A percentile compares a stretch with the other conserved stretches of the same genome.
phyloP scores from a whole-genome alignment of 2,113 vertebrate genomes.

The Macroglossus sobrinus region DNA sequence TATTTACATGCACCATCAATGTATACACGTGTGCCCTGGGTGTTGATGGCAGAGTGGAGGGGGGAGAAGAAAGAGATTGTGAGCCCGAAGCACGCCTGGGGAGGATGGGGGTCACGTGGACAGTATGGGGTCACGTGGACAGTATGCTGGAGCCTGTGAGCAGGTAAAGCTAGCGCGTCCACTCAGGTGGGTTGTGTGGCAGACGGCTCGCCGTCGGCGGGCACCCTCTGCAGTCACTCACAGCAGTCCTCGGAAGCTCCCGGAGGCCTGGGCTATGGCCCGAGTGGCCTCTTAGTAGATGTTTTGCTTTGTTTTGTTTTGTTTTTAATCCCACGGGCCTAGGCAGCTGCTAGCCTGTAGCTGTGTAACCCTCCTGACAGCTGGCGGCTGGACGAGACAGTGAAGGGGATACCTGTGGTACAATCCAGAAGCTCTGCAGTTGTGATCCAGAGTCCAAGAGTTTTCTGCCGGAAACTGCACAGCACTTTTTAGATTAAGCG shows the following conservation, averaged over 20 bases:
- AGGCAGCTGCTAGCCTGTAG: not conserved
- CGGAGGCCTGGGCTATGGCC: not conserved
- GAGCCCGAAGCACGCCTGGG: not conserved
- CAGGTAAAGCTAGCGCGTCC: not conserved
- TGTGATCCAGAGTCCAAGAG: not conserved
- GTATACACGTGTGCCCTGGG: not conserved
- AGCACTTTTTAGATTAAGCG: not conserved
- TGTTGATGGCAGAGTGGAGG: not conserved
- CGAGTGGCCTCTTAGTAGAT: not conserved
- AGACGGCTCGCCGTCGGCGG: not conserved
- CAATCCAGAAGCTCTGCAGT: not conserved
- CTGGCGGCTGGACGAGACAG: not conserved
- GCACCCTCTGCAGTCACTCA: not conserved
- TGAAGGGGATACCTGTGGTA: not conserved
- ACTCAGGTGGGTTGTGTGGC: not conserved
- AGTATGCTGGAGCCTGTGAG: not conserved
- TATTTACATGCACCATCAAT: not conserved
- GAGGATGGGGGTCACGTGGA: not conserved
- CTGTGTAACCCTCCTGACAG: not conserved
- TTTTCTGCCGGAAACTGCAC: not conserved
- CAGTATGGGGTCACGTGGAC: not conserved
- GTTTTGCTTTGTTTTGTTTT: too few relatives aligned
- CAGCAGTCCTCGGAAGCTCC: not conserved
- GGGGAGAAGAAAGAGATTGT: not conserved
- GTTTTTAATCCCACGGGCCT: not conserved